Base-by-base conservation (phyloP, 2,888 invertebrate genomes). In the Lochmaea crataegi region DNA sequence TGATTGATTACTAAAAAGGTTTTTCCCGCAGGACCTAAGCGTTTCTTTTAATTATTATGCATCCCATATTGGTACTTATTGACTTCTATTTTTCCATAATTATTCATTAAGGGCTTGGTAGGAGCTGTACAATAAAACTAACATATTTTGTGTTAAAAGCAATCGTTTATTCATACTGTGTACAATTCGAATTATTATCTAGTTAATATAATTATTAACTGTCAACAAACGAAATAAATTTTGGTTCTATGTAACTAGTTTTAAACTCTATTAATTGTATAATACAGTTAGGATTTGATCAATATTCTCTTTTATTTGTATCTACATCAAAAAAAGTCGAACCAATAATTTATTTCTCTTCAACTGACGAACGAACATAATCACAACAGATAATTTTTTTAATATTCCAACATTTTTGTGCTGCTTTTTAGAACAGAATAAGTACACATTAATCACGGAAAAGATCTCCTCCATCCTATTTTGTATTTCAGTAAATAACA, bases 151-250 rank as follows among this genome's bases (percentile, higher is more conserved):
- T 77, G 77, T 76, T 76, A 75, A 76, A 77, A 77, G 77, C 77
- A 76, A 74, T 77, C 77, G 71, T 77, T 77, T 77, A 77, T 77
- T 77, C 75, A 76, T 76, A 75, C 72, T 74, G 76, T 77, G 75
- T 76, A 77, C 77, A 76, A 65, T 75, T 76, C 72, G 68, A 71
- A 76, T 64, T 70, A 70, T 70, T 41, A 64, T 57, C 70, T 70
- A 70, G 65, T 70, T 45, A 63, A 63, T 60, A 60, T 60, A 60
- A 71, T 69, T 57, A 71, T 74, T 74, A 74, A 74, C 73, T 76
- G 74, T 75, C 73, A 76, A 77, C 75, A 75, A 74, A 73, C 74
- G 69, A 74, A 75, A 70, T 66, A 64, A 71, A 71, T 69, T 65
- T 65, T 65, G 69, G 51, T 60, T 73, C 65, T 65, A 61, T 18